Percentiles rank a stretch among this genome's conserved stretches.
Evolutionary conservation across 2,113 vertebrate genomes (phyloP).

Genomic region (Ochotona curzoniae): DNA sequence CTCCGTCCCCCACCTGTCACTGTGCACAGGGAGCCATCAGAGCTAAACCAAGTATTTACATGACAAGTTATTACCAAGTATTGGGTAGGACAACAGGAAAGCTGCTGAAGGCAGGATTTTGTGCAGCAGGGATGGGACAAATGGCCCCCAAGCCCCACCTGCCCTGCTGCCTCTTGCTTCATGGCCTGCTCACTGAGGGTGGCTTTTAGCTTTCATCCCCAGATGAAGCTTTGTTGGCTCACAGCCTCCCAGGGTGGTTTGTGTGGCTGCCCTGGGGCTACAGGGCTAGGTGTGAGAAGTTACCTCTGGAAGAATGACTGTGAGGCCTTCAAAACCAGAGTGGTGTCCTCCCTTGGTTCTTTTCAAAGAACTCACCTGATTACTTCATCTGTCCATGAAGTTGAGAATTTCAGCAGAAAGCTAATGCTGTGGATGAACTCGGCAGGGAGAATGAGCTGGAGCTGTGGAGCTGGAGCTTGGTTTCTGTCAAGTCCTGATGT

Average conservation of each 20-base stretch:
- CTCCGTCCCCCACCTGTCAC: not conserved
- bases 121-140: not conserved
- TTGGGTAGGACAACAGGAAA: slow-evolving; percentile 20
- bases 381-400: no score
- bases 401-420: not conserved
- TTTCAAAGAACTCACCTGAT: not conserved
- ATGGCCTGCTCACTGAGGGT: not conserved
- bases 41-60: not conserved
- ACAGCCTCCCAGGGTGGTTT: not conserved
- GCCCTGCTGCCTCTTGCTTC: not conserved
- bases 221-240: slow-evolving; percentile 35
- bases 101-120: not conserved
- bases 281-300: not conserved
- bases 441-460: no score
- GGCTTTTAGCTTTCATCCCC: slow-evolving; percentile 25
- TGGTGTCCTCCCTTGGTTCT: not conserved
- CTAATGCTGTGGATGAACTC: no score
- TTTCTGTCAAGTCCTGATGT: no score
- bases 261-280: not conserved
- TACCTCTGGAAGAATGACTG: not conserved
- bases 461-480: no score
- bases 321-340: not conserved
- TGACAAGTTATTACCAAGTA: not conserved
- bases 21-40: not conserved
- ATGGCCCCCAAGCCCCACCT: not conserved